These are phyloP conservation scores for Probaryconus sp. DNA, from an alignment of 1,140 invertebrate species.

Conservation along the genomic window DNA sequence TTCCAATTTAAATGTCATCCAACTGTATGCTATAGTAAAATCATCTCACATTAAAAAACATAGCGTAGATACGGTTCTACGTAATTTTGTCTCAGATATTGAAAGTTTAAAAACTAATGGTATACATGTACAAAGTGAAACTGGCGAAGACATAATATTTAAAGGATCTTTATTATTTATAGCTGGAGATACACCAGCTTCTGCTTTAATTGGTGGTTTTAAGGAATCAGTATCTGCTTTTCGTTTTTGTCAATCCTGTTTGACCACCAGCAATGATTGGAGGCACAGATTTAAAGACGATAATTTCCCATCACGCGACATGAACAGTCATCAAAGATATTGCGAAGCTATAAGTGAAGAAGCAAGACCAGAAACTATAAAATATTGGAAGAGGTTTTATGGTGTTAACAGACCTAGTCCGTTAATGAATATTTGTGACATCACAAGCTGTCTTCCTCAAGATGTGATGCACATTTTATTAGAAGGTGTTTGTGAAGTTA, in stretches of 20 bases:
- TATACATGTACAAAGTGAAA: no score
- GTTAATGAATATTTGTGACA: constrained; percentile 9
- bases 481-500: constrained; percentile 25
- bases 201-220: constrained; percentile 24
- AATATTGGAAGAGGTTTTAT: constrained; percentile 21
- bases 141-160: neutral
- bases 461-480: constrained; percentile 35
- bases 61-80: neutral
- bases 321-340: neutral
- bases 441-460: constrained; percentile 34
- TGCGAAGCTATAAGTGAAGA: constrained; percentile 4
- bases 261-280: constrained; percentile 9
- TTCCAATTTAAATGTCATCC: neutral
- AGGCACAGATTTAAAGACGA: constrained; percentile 10
- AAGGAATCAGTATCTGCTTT: constrained; percentile 18
- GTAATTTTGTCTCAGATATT: no score
- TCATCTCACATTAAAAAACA: neutral
- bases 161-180: constrained; percentile 6
- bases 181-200: constrained; percentile 37
- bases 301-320: constrained; percentile 6
- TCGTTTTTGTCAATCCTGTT: constrained; percentile 18
- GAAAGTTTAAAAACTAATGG: no score
- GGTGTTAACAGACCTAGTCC: constrained; percentile 19
- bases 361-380: constrained; percentile 11
- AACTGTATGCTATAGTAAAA: neutral